Conservation (phyloP, 2,888 invertebrate genomes). For the Eumacrocentrus americanus region DNA sequence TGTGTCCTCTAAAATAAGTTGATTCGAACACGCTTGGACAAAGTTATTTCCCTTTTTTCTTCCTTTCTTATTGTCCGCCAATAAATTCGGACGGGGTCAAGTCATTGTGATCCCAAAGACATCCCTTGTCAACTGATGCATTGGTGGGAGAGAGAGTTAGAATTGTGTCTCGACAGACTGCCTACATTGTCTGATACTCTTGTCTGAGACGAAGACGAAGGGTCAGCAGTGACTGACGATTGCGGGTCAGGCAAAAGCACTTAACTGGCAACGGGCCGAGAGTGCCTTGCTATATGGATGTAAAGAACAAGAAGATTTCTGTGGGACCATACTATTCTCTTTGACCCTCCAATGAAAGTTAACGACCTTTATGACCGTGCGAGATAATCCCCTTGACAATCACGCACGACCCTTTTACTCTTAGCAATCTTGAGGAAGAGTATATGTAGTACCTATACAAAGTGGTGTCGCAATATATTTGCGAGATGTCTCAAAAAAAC, state of each 20-base stretch:
- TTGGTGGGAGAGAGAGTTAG: too few species aligned
- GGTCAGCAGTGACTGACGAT: slow-evolving; percentile 2
- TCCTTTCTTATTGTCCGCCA: background rate
- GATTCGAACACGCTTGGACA: background rate
- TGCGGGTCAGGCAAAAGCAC: slow-evolving; percentile 5
- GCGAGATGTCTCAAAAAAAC: too few species aligned
- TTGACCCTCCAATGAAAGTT: slow-evolving; percentile 10
- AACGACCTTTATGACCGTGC: slow-evolving; percentile 8
- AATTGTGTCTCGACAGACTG: too few species aligned
- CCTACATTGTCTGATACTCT: too few species aligned
- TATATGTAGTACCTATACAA: too few species aligned
- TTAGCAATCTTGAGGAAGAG: background rate
- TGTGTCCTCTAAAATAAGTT: background rate
- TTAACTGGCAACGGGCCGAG: background rate
- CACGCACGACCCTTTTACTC: background rate
- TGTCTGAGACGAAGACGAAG: slow-evolving; percentile 10
- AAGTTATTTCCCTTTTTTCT: background rate
- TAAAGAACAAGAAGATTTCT: background rate
- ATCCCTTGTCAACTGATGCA: too few species aligned
- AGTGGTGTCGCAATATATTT: too few species aligned
- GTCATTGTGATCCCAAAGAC: background rate
- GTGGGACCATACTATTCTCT: background rate
- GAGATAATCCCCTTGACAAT: slow-evolving; percentile 9
- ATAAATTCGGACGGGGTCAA: background rate
- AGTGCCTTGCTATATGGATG: background rate